Base-by-base conservation (phyloP, 2,888 invertebrate species). In the Tinea trinotella region DNA sequence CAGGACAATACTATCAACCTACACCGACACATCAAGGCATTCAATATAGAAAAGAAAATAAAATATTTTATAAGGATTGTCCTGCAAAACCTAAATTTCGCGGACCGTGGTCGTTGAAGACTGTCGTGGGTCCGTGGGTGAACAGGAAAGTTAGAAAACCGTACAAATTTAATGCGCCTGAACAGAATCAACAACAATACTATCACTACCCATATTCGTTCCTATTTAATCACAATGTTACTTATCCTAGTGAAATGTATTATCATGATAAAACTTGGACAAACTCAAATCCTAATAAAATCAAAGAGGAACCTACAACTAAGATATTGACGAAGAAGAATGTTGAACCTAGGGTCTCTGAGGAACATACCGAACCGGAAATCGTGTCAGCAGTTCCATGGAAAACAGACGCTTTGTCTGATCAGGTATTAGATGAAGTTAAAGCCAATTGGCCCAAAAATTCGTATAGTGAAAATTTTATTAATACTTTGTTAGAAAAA, bases 371-470 rank as follows among this genome's bases (percentile, higher is more conserved):
- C 1, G 19, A 19, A 19, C 3, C 2, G 1, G 46, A 19, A 46
- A 19, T 19, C 19, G 3, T 6, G 5, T 3, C 12, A 46, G 46
- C 17, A 46, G 3, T 19, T 19, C 6, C 65, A 1, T 84, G 83
- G 84, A 70, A 78, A 58, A 80, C 78, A 0, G 67, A 70, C 55
- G 65, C 71, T 1, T 53, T 83, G n/a, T 62, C 77, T 3, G 54
- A 57, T 9, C 63, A 70, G 18, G 63, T 76, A 5, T 54, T 81
- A 10, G 70, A 81, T 10, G 82, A 81, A 59, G 68, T 80, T 0
- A 73, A 67, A 63, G 78, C 78, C 0, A 71, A 55, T 19, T 19
- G 34, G 15, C 22, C 13, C 13, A 13, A 22, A 40, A 22, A 12
- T n/a, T n/a, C n/a, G n/a, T n/a, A n/a, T n/a, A n/a, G n/a, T n/a